Base-by-base conservation (phyloP, 2,888 invertebrate species). In the Rhodophaea formosa region DNA sequence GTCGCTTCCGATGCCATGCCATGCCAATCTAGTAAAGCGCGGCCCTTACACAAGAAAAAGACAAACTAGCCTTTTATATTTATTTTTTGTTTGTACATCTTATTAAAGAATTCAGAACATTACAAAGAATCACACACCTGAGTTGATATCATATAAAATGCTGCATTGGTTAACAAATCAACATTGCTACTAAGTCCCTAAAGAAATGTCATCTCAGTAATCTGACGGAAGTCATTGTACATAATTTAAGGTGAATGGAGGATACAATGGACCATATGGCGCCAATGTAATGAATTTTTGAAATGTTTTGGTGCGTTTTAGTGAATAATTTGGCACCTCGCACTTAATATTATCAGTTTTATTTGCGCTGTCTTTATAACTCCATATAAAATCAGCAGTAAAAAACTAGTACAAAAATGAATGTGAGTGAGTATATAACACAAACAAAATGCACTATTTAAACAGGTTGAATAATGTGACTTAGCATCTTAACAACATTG, bases 11-110 rank as follows among this genome's bases (percentile, higher is more conserved):
- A n/a, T n/a, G n/a, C n/a, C n/a, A n/a, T n/a, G n/a, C n/a, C n/a
- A n/a, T n/a, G n/a, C n/a, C n/a, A n/a, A n/a, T n/a, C n/a, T n/a
- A n/a, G n/a, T n/a, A n/a, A n/a, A n/a, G n/a, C n/a, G n/a, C n/a
- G n/a, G n/a, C n/a, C n/a, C n/a, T 12, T 6, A 39, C 8, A 32
- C 7, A 52, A 54, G 16, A 17, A 54, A 6, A 47, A 56, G 23
- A 46, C 10, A 7, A 32, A 2, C 23, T 32, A 39, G 12, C 17
- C 8, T 51, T 51, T 51, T 17, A 39, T 15, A 17, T 51, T 51
- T 39, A 51, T 51, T 51, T 49, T 17, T 51, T 17, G 16, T 51
- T 51, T 51, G 51, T 51, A 51, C 51, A 51, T 51, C 51, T 49
- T 49, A 51, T 51, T 51, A 51, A 30, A 51, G 29, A 35, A 51